phyloP scores from a whole-genome alignment of 64 coral and sea anemone species.

The Montipora capricornis region DNA sequence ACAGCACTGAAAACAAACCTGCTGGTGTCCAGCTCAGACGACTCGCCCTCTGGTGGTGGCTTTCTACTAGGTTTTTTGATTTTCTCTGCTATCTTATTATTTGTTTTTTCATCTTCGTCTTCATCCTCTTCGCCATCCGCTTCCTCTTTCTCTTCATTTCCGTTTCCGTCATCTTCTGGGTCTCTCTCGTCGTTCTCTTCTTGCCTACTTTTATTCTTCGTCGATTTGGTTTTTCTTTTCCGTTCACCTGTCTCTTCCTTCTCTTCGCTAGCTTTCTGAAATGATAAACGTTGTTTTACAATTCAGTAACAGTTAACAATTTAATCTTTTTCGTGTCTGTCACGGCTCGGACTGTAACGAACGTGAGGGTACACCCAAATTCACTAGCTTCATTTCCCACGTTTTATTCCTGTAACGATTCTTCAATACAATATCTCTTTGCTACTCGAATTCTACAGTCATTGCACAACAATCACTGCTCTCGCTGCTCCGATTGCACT shows the following conservation, averaged over 20 bases:
- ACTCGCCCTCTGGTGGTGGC: background rate
- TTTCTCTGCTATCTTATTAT: conserved; percentile 13
- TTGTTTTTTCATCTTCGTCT: background rate
- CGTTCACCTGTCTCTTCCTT: conserved; percentile 37
- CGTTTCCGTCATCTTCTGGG: conserved; percentile 47
- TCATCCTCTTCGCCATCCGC: conserved; percentile 57
- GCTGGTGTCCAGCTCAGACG: conserved; percentile 24
- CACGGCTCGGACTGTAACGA: too few relatives aligned
- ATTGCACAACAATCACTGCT: too few relatives aligned
- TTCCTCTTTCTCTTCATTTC: conserved; percentile 42
- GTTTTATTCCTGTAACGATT: too few relatives aligned
- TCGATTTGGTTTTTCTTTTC: conserved; percentile 57
- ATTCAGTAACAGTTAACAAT: too few relatives aligned
- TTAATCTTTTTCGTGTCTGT: too few relatives aligned
- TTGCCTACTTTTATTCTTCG: conserved; percentile 28
- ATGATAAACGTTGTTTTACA: background rate
- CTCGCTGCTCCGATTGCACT: too few relatives aligned
- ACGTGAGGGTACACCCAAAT: too few relatives aligned
- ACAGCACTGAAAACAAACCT: background rate
- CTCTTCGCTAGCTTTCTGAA: conserved; percentile 47
- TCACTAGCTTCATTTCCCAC: too few relatives aligned
- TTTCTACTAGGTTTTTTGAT: conserved; percentile 1
- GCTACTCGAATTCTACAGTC: too few relatives aligned
- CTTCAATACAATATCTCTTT: too few relatives aligned
- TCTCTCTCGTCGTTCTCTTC: conserved; percentile 56